A percentile compares a stretch with the other conserved stretches of the same genome.
phyloP scores from a whole-genome alignment of 2,113 vertebrate species.

The Sander lucioperca region DNA sequence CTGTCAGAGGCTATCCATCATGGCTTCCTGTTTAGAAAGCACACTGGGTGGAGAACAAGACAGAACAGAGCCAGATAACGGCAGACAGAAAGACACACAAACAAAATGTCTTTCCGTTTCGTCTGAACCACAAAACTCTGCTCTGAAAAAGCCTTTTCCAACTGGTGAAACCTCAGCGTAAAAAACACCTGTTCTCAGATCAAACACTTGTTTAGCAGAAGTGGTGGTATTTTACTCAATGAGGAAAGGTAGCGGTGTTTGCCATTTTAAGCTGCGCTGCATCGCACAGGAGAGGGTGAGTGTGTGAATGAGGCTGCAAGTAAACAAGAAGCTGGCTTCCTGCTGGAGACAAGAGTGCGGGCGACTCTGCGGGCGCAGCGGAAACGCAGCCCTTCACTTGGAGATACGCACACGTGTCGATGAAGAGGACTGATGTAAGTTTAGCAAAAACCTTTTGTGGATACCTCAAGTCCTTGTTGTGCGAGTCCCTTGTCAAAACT shows the following conservation, averaged over 20 bases:
- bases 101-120: background rate
- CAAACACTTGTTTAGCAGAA: background rate
- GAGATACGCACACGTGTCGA: constrained; percentile 34
- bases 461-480: background rate
- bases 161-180: background rate
- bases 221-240: accelerated
- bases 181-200: background rate
- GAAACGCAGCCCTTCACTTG: constrained; percentile 62
- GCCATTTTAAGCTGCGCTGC: constrained; percentile 7
- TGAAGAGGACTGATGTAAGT: constrained; percentile 28
- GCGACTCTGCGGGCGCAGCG: constrained; percentile 45
- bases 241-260: background rate
- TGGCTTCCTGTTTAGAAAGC: constrained; percentile 77
- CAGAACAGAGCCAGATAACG: constrained; percentile 31
- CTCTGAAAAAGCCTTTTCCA: background rate
- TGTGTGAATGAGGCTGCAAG: constrained; percentile 21
- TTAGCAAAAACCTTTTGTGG: background rate
- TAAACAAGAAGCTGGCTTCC: constrained; percentile 75
- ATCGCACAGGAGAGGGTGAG: background rate
- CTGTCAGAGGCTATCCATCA: constrained; percentile 73
- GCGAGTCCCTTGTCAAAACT: constrained; percentile 7
- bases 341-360: constrained; percentile 71
- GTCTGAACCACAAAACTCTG: background rate
- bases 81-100: background rate
- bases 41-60: constrained; percentile 49